Base-by-base conservation (phyloP, 2,888 invertebrate species). In the Allacma fusca region DNA sequence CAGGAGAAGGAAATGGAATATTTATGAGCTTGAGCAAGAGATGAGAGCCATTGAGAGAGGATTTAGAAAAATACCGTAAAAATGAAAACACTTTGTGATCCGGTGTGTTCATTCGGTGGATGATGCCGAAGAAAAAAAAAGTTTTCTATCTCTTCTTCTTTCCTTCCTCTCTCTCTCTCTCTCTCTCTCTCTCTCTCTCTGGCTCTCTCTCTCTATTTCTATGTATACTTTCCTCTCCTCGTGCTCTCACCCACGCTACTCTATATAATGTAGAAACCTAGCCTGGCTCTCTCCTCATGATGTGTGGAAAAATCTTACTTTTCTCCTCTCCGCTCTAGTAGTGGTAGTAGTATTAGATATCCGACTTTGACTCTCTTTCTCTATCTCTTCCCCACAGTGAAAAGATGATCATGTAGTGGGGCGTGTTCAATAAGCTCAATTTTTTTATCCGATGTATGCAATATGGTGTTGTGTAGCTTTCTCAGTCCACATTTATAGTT, bases 1-100 rank as follows among this genome's bases (percentile, higher is more conserved):
- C 69, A 78, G 74, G 65, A 75, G 78, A 43, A 64, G 72, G 78
- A 78, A 75, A 78, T 78, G 78, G 78, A 78, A 78, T 78, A 78
- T 78, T 78, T 78, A 78, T 78, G 73, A 75, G 69, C 40, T 67
- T 68, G 65, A 70, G 50, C 57, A 65, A 75, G 69, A 78, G 70
- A 78, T 62, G 70, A 71, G 71, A 78, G 72, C 28, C 57, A 71
- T 50, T 59, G 40, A 72, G 72, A 69, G 77, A 73, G 73, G 68
- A 72, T 67, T 62, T 68, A 70, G 57, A 62, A 72, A 77, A 73
- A 78, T 75, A 72, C 72, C 72, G 26, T 72, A 72, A 59, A 72
- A 72, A 72, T 72, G 72, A 72, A 72, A 72, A 72, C 78, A 78
- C 75, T 78, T 78, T 74, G 78, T 68, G 77, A 77, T 77, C 78